These are phyloP conservation scores for Microvelia longipes DNA, from an alignment of 1,140 invertebrate species.

Conservation along the genomic window DNA sequence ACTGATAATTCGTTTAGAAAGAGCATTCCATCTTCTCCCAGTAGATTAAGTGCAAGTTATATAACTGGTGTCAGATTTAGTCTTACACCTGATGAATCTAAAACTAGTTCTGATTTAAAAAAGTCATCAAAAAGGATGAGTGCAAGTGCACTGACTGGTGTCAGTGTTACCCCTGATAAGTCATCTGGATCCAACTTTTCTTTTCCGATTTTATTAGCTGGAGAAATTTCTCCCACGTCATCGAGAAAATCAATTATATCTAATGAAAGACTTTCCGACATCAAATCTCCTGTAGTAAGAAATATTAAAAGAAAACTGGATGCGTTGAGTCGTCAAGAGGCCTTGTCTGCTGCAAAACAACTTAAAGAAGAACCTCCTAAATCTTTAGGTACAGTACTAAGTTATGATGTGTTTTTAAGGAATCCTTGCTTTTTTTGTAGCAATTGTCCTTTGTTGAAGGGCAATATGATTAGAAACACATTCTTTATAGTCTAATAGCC, in stretches of 20 bases:
- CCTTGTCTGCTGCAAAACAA: neutral
- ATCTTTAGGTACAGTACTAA: slow-evolving; percentile 2
- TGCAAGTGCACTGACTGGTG: neutral
- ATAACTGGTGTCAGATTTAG: too few species aligned
- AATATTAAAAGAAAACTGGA: neutral
- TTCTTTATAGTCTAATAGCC: too few species aligned
- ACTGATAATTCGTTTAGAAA: neutral
- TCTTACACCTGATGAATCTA: neutral
- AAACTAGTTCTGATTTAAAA: neutral
- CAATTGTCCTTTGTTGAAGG: too few species aligned
- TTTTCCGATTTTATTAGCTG: neutral
- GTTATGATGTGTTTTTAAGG: too few species aligned
- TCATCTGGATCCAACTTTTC: neutral
- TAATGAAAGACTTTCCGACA: neutral
- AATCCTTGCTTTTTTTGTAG: too few species aligned
- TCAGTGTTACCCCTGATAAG: neutral
- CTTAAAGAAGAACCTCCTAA: slow-evolving; percentile 2
- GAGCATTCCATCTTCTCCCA: neutral
- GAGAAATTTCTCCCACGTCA: neutral
- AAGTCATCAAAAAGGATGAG: neutral
- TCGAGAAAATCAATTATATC: neutral
- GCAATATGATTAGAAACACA: too few species aligned
- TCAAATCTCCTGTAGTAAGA: neutral
- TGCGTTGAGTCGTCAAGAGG: neutral
- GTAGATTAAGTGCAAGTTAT: too few species aligned